Conservation (phyloP, 2,888 invertebrate genomes). For the Ophion slaviceki region DNA sequence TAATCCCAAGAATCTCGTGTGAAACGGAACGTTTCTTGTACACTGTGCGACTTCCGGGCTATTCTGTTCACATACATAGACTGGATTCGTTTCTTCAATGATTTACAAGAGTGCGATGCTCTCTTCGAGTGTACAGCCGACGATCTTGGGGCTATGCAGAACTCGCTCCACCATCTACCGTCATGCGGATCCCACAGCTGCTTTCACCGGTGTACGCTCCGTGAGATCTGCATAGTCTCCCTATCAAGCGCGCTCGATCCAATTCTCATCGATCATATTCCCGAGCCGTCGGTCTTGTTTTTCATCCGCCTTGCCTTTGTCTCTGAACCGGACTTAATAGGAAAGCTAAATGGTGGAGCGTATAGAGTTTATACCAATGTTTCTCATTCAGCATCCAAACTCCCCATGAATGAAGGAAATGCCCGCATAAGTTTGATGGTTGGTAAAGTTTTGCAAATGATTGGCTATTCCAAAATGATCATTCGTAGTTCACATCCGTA, state of each 20-base stretch:
- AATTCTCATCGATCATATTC: conserved; percentile 63
- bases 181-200: conserved; percentile 34
- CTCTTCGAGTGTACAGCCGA: conserved; percentile 22
- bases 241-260: conserved; percentile 57
- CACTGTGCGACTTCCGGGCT: conserved; percentile 25
- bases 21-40: conserved; percentile 29
- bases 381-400: neutral
- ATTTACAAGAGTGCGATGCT: conserved; percentile 44
- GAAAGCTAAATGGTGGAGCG: conserved; percentile 10
- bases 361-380: neutral
- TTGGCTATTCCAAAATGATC: no score
- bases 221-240: conserved; percentile 59
- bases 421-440: no score
- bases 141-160: conserved; percentile 32
- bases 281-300: conserved; percentile 54
- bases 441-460: no score
- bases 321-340: neutral
- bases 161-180: conserved; percentile 27
- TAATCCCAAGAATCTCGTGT: conserved; percentile 11
- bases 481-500: no score
- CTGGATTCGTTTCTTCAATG: conserved; percentile 21
- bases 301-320: conserved; percentile 32
- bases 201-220: conserved; percentile 57
- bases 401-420: neutral
- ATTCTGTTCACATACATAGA: conserved; percentile 25